phyloP scores from a whole-genome alignment of 2,888 invertebrate genomes.

The Villa cingulata region DNA sequence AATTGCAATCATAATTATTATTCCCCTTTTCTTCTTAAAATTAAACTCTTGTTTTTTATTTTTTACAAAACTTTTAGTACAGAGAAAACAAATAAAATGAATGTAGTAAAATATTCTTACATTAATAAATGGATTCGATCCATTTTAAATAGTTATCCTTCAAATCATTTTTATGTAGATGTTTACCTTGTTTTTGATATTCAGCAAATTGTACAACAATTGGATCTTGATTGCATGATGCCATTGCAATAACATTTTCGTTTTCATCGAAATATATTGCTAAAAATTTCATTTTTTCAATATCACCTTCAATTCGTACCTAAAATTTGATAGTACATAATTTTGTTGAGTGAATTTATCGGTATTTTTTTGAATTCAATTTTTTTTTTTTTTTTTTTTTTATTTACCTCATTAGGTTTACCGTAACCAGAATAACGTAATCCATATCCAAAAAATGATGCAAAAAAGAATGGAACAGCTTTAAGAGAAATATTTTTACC shows the following conservation, averaged over 20 bases:
- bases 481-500: slow-evolving; percentile 47
- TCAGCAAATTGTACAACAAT: slow-evolving; percentile 80
- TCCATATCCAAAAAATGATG: slow-evolving; percentile 71
- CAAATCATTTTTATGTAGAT: slow-evolving; percentile 49
- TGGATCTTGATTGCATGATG: slow-evolving; percentile 73
- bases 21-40: no score
- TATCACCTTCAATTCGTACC: slow-evolving; percentile 57
- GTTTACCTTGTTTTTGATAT: slow-evolving; percentile 48
- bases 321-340: neutral
- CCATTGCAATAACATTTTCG: slow-evolving; percentile 58
- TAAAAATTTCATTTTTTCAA: slow-evolving; percentile 61
- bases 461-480: slow-evolving; percentile 89
- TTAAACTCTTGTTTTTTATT: no score
- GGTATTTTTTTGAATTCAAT: no score
- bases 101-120: no score
- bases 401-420: slow-evolving; percentile 41
- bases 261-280: slow-evolving; percentile 61
- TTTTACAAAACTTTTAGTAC: no score
- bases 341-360: no score
- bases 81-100: no score
- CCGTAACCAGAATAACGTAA: slow-evolving; percentile 78
- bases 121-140: no score
- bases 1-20: no score
- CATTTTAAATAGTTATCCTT: slow-evolving; percentile 51
- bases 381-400: no score